Base-by-base conservation (phyloP, 2,888 invertebrate species). In the Rhodophaea formosa region DNA sequence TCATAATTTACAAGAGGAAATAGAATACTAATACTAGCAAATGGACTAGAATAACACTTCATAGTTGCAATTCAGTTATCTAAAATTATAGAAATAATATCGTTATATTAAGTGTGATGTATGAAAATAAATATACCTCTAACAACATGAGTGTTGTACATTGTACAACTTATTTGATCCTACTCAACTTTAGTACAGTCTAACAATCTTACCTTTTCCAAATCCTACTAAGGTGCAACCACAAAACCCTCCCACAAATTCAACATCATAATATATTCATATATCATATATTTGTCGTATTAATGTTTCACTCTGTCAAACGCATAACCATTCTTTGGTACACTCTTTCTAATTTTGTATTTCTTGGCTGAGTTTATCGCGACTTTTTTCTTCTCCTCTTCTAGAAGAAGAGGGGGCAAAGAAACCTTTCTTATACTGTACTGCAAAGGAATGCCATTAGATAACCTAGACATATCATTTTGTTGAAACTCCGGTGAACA, bases 371-470 rank as follows among this genome's bases (percentile, higher is more conserved):
- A 87, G 42, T 75, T 66, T 46, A 77, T 47, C 5, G 67, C 56
- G 0, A 79, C 80, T 65, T 85, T 90, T 47, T 72, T 79, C 65
- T 81, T 89, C 57, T 88, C 89, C 55, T 91, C 91, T 43, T 91
- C 88, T 53, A 88, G 66, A 53, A 86, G 69, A 53, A 92, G 66
- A 1, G 92, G 92, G 0, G 91, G 92, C 30, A 92, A 68, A 0
- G 91, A 91, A 3, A 92, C 87, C 66, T 91, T 91, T 59, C 91
- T 82, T 57, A 84, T 72, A 62, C 69, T 80, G 64, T 79, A 83
- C 12, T 82, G 78, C 51, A 76, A 69, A 30, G 76, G 66, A 23
- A 71, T 65, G 59, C 78, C 75, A 59, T 75, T 80, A 8, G 69
- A 60, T 35, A 75, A 53, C 62, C 71, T 83, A 15, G 64, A 64